Percentiles rank a stretch among this genome's conserved stretches.
phyloP scores from a whole-genome alignment of 2,113 vertebrate genomes.

The Chaetodon auriga region DNA sequence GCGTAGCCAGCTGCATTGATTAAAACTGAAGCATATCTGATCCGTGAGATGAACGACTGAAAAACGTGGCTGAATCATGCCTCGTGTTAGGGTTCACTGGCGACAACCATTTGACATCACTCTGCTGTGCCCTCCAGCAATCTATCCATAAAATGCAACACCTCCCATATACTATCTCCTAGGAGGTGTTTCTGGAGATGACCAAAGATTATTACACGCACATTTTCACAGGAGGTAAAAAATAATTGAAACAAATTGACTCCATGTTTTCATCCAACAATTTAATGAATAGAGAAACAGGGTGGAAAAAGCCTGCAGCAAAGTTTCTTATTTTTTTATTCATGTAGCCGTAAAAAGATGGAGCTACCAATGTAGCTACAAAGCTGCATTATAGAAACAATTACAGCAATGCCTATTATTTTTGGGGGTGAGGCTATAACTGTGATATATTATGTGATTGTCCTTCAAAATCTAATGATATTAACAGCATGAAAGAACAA shows the following conservation, averaged over 20 bases:
- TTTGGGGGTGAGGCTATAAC: constrained; percentile 51
- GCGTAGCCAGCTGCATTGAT: constrained; percentile 18
- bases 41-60: constrained; percentile 6
- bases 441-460: constrained; percentile 55
- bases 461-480: constrained; percentile 66
- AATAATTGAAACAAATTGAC: constrained; percentile 75
- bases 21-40: constrained; percentile 25
- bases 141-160: constrained; percentile 33
- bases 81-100: constrained; percentile 30
- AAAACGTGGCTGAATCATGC: constrained; percentile 7
- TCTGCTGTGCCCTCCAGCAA: constrained; percentile 47
- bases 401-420: constrained; percentile 56
- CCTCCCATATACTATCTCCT: constrained; percentile 25
- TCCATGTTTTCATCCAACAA: constrained; percentile 68
- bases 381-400: constrained; percentile 60
- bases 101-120: constrained; percentile 40
- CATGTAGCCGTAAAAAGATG: constrained; percentile 46
- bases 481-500: constrained; percentile 68
- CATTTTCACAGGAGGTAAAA: constrained; percentile 52
- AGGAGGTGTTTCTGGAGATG: constrained; percentile 57
- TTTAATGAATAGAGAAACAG: constrained; percentile 75
- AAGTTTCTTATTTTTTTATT: constrained; percentile 63
- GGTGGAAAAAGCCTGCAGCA: constrained; percentile 63
- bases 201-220: constrained; percentile 70
- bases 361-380: constrained; percentile 34